Base-by-base conservation (phyloP, 2,113 vertebrate genomes). In the Cynoglossus semilaevis region DNA sequence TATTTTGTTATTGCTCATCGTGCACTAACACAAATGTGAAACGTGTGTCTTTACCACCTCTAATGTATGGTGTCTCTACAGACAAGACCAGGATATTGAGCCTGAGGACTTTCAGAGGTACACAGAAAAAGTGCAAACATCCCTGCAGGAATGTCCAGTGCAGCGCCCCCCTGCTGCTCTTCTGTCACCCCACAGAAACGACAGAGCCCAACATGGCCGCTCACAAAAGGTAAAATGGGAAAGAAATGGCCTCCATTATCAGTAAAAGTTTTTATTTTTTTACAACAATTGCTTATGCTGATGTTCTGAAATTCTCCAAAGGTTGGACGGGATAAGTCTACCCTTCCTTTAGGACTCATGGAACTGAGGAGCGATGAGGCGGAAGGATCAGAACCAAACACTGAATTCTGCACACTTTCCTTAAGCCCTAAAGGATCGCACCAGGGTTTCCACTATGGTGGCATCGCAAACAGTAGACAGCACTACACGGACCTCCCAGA, bases 71-170 rank as follows among this genome's bases (percentile, higher is more conserved):
- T 65, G 4, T 63, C 55, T n/a, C 16, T 79, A 22, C 49, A 99
- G 97, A 84, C 70, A 93, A 79, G 95, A 96, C 65, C 91, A 86
- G 83, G 95, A 98, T 73, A 94, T 98, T 71, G 95, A 97, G 72
- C 91, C 96, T 0, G 97, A 99, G 80, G 95, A 99, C 84, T 99
- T 99, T 80, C 96, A 97, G 82, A 92, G 80, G 58, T 99, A 98
- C 59, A 57, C 89, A 19, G 92, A 95, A 66, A 97, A 95, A 50
- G 86, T 96, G 46, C 89, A 94, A 15, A 73, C 88, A 4, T 96
- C 93, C 17, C 91, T 99, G 19, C 92, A 95, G 72, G 94, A 94
- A 67, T 99, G 97, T 63, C 95, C 95, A 13, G 78, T 94, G 59
- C 91, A 96, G 74, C 86, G 79, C 12, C 88, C 91, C 37, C 91